Evolutionary conservation across 2,888 invertebrate genomes (phyloP), one percentile per base, ranked within the genome.

Genomic region (Trissoscelio sp.): DNA sequence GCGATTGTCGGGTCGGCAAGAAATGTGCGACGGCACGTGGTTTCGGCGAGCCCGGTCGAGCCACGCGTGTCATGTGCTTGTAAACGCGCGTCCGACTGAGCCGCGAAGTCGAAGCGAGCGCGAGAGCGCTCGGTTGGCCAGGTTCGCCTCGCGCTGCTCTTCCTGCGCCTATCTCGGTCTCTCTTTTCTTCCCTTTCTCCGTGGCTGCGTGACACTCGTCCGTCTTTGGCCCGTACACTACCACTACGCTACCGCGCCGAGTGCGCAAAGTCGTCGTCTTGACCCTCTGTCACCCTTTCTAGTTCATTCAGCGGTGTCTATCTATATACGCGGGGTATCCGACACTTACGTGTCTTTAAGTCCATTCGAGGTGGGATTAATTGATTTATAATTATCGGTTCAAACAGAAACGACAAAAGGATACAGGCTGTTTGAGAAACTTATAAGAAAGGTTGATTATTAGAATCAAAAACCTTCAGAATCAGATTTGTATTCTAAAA

Each of bases 81-180:
- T 89, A 88, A 89, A 89, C 90, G 88, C 89, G 89, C 88, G 88
- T 89, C 85, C 89, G 88, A 89, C 89, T 89, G 89, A 89, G 79
- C 67, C 83, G 81, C 79, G 48, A 66, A 58, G 60, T 58, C 72
- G 60, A 51, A 28, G 22, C 60, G 60, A 67, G 12, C 67, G 62
- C 55, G 57, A 69, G 44, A 44, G 57, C 73, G n/a, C n/a, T 69
- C 66, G 73, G 81, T 82, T 81, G 82, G 85, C 66, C 79, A 78
- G 74, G 75, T 79, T 83, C 79, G 82, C 60, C 72, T 75, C 72
- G 80, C 77, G 74, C 64, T 78, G 84, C 83, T 87, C 86, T 83
- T 82, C 84, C 81, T 79, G 72, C 85, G 79, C 73, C 83, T 79
- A 69, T 69, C 82, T 82, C 83, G 77, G 74, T 84, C 85, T 84